A percentile compares a stretch with the other conserved stretches of the same genome.
phyloP scores from a whole-genome alignment of 2,888 invertebrate genomes.

The Corythucha ciliata region DNA sequence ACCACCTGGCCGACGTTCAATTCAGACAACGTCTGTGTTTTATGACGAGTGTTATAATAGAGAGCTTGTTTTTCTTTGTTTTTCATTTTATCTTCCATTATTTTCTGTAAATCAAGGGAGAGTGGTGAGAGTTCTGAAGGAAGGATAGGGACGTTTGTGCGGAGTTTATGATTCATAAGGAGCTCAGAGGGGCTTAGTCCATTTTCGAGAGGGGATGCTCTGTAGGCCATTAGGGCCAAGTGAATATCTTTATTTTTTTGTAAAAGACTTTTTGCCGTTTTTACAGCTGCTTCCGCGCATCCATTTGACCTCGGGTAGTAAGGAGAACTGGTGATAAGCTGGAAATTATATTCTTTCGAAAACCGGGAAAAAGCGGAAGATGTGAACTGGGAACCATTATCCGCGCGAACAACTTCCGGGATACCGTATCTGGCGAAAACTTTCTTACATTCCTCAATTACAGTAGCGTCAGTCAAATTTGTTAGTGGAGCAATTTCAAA shows the following conservation, averaged over 20 bases:
- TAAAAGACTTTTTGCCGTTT: conserved; percentile 11
- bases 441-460: background rate
- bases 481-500: conserved; percentile 13
- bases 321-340: conserved; percentile 1
- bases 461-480: conserved; percentile 8
- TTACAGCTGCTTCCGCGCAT: conserved; percentile 14
- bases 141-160: too few species aligned
- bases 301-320: conserved; percentile 12
- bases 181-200: too few species aligned
- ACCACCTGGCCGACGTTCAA: too few species aligned
- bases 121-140: too few species aligned
- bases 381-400: conserved; percentile 9
- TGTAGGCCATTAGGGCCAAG: conserved; percentile 6
- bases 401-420: conserved; percentile 3
- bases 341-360: conserved; percentile 6
- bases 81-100: too few species aligned
- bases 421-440: conserved; percentile 10
- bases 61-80: too few species aligned
- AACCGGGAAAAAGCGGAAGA: conserved; percentile 8
- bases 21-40: too few species aligned
- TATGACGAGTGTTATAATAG: too few species aligned
- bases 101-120: too few species aligned
- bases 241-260: conserved; percentile 12
- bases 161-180: too few species aligned
- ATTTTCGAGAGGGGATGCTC: too few species aligned